Base-by-base conservation (phyloP, 2,888 invertebrate species). In the Thecophora atra region DNA sequence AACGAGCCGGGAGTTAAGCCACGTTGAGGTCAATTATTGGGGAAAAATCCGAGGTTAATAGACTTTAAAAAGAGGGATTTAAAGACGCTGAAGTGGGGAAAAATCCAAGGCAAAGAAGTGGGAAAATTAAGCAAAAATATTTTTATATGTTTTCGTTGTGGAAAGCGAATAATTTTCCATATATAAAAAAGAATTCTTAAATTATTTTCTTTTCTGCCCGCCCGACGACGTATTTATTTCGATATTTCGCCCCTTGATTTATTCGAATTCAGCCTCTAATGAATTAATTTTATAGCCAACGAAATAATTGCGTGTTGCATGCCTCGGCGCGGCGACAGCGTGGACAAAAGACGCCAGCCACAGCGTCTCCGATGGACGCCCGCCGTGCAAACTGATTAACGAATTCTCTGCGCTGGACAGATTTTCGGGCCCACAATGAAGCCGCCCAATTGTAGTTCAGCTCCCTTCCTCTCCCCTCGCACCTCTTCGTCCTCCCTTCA, bases 391-490 rank as follows among this genome's bases (percentile, higher is more conserved):
- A 79, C 76, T 79, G 77, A 78, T 78, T 78, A 78, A 78, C 77
- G 76, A 78, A 78, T 79, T 78, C 75, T 78, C 79, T 79, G 79
- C 74, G 78, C 77, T 78, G 76, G 79, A 79, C 79, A 79, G 75
- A 75, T 78, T 78, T 76, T 77, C 75, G 71, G 70, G 37, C 30
- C 37, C 37, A 70, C 63, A 70, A 62, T 70, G 52, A n/a, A 51
- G 60, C 70, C 70, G 52, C 60, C 70, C 58, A 62, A 51, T 62
- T 24, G 37, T 24, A 21, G 37, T 44, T 37, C 24, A 52, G 19
- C 28, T 30, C 19, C n/a, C 52, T 17, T 19, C 8, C 51, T 51
- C 52, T 52, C 52, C 52, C 1, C 52, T 19, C 52, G 1, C n/a
- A n/a, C 19, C n/a, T 2, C 2, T 19, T 8, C 2, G 17, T 19